Base-by-base conservation (phyloP, 1,140 invertebrate genomes). In the Notospermus geniculatus region DNA sequence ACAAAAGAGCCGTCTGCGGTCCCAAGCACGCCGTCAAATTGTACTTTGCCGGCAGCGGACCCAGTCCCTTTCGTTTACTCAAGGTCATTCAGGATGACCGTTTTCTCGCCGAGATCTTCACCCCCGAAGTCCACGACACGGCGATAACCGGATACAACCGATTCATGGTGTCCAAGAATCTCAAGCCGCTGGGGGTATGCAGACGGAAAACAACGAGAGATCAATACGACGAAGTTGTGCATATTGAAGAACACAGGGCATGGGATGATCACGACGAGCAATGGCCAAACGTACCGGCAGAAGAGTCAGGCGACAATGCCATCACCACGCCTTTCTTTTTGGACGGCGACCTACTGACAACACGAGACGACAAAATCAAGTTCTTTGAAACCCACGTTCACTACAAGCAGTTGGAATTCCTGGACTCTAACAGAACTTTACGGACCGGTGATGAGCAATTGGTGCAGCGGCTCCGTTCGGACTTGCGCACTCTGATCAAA, bases 1-100 rank as follows among this genome's bases (percentile, higher is more conserved):
- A 23, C n/a, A 5, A n/a, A 5, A 5, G 25, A 27, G 46, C 46
- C 9, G 46, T 50, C 4, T 50, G 46, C n/a, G 46, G 46, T 23
- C 46, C 46, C 4, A 50, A 50, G 25, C 46, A 50, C 25, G 46
- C 46, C n/a, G n/a, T 50, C n/a, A 50, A 50, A n/a, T 27, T 50
- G n/a, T 23, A 23, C n/a, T 50, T 5, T 50, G n/a, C 46, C 46
- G 46, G 46, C 46, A 50, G n/a, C 5, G 46, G 46, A 5, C 46
- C 46, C 4, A 50, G 46, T 50, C 46, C 46, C 25, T n/a, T 7
- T n/a, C 4, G n/a, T 5, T n/a, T 50, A 50, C 25, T 50, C 5
- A n/a, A 19, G 9, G n/a, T 5, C 4, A 4, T 50, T 5, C 5
- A 50, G n/a, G n/a, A 50, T 27, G 46, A 27, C n/a, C 5, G 5